Base-by-base conservation (phyloP, 2,888 invertebrate species). In the Lymantria monacha region DNA sequence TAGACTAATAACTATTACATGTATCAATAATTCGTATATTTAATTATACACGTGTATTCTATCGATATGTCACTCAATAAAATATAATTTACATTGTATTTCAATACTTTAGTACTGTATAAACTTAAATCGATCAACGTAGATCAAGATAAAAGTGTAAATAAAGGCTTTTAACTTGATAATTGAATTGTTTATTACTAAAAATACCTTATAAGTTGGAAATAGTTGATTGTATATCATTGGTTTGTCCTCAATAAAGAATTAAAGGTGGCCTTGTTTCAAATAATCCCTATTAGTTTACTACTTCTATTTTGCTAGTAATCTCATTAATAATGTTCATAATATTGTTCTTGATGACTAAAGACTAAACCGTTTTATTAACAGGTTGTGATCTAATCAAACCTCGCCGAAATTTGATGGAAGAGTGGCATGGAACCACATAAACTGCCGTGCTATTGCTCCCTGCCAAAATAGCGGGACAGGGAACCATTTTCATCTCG, bases 81-180 rank as follows among this genome's bases (percentile, higher is more conserved):
- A 33, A 33, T 33, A 9, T 8, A 1, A 33, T 33, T 33, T 33
- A 22, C 7, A 33, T 10, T 33, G 33, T 33, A 7, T 3, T 10
- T 9, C 9, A 48, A 43, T 37, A 44, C 44, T 37, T 53, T 55
- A 22, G 8, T 30, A 42, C 36, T 50, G 12, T 52, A 44, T 50
- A 47, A 22, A 15, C 30, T 42, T 38, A 49, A 51, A 56, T 48
- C 9, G 5, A 33, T 33, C 33, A 33, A 33, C 33, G 33, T 33
- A 9, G 33, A 33, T 33, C 33, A 8, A 33, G 33, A 33, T 33
- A 33, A 33, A 22, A 33, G 33, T 10, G 13, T 41, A 49, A 45
- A 30, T 46, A 7, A 42, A 50, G 1, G 11, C n/a, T 38, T 38
- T 12, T n/a, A 38, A 38, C 33, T 33, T 33, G 33, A 33, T 38